Conservation (phyloP, 2,797 vertebrate genomes). For the Jordanella pulchra region DNA sequence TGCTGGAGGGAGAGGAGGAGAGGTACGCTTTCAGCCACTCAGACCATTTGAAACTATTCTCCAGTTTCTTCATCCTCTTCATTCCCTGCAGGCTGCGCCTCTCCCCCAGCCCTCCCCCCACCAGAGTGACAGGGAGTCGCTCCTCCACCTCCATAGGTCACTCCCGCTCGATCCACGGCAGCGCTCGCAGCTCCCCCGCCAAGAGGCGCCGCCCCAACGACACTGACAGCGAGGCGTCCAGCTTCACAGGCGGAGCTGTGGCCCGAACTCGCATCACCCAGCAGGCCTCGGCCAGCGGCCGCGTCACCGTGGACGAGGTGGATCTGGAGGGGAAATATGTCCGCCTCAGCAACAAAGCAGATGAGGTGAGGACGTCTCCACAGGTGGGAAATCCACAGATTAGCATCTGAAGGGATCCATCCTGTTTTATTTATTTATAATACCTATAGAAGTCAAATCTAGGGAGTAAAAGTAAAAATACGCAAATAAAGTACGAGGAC, state of each 20-base stretch:
- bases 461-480: too few species aligned
- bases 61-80: background rate
- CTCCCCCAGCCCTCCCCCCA: constrained; percentile 84
- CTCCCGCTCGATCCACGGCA: constrained; percentile 66
- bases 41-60: background rate
- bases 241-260: constrained; percentile 77
- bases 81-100: constrained; percentile 81
- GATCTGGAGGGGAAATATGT: constrained; percentile 93
- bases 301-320: constrained; percentile 92
- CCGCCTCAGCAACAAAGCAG: constrained; percentile 92
- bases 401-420: background rate
- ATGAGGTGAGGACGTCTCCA: constrained; percentile 79
- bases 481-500: too few species aligned
- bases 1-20: constrained; percentile 96
- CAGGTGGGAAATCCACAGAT: too few species aligned
- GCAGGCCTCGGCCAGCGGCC: constrained; percentile 92
- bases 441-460: too few species aligned
- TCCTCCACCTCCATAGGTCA: constrained; percentile 69
- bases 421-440: too few species aligned
- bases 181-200: constrained; percentile 59
- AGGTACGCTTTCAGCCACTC: constrained; percentile 70
- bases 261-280: constrained; percentile 89
- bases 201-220: constrained; percentile 91
- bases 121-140: constrained; percentile 69
- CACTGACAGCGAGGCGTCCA: constrained; percentile 83